These are phyloP conservation scores for Meteorus colon DNA, from an alignment of 2,888 invertebrate genomes.

Conservation along the genomic window DNA sequence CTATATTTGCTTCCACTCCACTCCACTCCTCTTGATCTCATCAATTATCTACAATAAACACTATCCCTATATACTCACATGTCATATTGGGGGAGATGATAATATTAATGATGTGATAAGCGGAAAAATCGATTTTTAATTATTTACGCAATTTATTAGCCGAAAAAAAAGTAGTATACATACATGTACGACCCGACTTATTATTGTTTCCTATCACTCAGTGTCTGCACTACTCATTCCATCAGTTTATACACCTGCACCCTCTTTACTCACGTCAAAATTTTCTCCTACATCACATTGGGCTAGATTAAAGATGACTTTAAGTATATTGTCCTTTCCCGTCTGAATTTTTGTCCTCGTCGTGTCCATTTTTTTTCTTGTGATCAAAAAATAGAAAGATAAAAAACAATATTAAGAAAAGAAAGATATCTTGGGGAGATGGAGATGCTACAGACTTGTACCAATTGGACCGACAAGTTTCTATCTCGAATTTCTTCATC, in stretches of 20 bases:
- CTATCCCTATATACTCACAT: neutral
- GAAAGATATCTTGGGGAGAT: neutral
- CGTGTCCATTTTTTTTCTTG: neutral
- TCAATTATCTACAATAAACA: neutral
- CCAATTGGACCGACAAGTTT: neutral
- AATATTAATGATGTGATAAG: neutral
- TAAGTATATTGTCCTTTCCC: neutral
- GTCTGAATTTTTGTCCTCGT: neutral
- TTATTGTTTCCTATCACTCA: neutral
- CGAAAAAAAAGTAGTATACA: neutral
- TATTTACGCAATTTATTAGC: neutral
- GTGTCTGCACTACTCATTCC: neutral
- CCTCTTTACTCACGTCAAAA: neutral
- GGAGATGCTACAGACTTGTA: neutral
- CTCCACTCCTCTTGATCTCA: neutral
- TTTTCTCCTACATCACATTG: neutral
- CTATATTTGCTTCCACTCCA: neutral
- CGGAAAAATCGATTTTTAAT: neutral
- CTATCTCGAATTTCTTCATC: constrained; percentile 9
- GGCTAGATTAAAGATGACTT: neutral
- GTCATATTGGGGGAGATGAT: neutral
- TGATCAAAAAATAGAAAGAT: neutral
- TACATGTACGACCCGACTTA: neutral
- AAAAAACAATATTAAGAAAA: neutral
- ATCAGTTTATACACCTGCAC: neutral